A percentile compares a stretch with the other conserved stretches of the same genome.
Conservation (phyloP, 37 sponge, comb jelly and placozoan genomes). For the Mnemiopsis leidyi region DNA sequence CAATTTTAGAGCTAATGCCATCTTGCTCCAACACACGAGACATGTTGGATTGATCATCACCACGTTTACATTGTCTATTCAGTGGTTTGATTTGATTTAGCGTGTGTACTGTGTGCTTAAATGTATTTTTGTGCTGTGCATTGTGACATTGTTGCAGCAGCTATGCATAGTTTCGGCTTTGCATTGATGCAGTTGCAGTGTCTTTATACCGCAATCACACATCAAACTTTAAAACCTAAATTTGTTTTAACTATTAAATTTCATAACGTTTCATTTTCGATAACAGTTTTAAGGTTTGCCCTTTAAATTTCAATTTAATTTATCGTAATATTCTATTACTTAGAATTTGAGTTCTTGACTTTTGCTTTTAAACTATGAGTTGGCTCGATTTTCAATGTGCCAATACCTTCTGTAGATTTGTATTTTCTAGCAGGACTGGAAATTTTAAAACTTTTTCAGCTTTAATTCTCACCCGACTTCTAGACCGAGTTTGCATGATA, state of each 20-base stretch:
- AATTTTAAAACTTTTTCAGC: neutral
- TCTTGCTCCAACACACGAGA: neutral
- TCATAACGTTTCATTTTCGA: neutral
- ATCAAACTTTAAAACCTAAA: neutral
- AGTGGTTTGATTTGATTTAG: no score
- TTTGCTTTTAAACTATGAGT: neutral
- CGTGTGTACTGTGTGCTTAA: neutral
- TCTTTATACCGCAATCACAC: neutral
- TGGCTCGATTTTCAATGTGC: no score
- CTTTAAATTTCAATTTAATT: neutral
- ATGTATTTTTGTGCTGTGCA: neutral
- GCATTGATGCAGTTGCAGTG: neutral
- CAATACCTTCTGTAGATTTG: neutral
- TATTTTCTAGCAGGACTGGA: neutral
- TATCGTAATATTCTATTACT: neutral
- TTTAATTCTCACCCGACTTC: neutral
- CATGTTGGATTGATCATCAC: neutral
- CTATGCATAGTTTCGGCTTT: neutral
- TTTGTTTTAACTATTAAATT: neutral
- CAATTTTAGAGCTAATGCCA: neutral
- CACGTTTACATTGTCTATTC: neutral
- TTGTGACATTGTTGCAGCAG: neutral
- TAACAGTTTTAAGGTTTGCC: neutral
- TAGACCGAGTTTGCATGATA: neutral
- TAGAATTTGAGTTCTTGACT: neutral